Evolutionary conservation across 1,140 invertebrate genomes (phyloP).

Genomic region (Papilio polytes): DNA sequence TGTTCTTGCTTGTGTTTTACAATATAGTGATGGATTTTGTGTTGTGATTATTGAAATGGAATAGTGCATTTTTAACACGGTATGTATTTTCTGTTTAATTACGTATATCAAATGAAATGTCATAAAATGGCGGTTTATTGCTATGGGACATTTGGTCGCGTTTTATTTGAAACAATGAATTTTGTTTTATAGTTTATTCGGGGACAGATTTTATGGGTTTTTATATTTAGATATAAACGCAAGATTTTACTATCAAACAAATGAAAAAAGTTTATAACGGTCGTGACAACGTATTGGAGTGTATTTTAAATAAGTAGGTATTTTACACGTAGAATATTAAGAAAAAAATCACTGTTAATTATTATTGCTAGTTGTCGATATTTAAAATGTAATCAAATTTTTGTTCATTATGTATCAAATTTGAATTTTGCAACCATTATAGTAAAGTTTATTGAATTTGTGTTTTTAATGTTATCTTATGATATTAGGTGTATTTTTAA

Average conservation of each 20-base stretch:
- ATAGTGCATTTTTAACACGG: constrained; percentile 20
- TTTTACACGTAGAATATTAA: neutral
- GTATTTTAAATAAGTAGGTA: neutral
- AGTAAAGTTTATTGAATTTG: too few species aligned
- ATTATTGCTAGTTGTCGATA: neutral
- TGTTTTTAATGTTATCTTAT: too few species aligned
- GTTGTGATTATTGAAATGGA: constrained; percentile 2
- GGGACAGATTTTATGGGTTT: constrained; percentile 6
- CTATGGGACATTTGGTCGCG: neutral
- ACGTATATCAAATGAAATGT: neutral
- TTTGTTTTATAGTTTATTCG: constrained; percentile 9
- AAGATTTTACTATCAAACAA: neutral
- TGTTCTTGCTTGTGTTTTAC: constrained; percentile 14
- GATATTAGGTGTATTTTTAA: too few species aligned
- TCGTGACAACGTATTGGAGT: neutral
- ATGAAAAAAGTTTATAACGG: neutral
- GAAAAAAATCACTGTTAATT: neutral
- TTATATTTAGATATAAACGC: constrained; percentile 4
- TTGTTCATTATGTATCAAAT: neutral
- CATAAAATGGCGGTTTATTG: constrained; percentile 24
- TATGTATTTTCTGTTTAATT: constrained; percentile 27
- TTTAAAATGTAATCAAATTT: neutral
- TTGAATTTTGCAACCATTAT: too few species aligned
- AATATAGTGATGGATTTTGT: constrained; percentile 18
- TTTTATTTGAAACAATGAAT: constrained; percentile 25